These are phyloP conservation scores for Amiota minor DNA, from an alignment of 2,888 invertebrate species.

Conservation along the genomic window DNA sequence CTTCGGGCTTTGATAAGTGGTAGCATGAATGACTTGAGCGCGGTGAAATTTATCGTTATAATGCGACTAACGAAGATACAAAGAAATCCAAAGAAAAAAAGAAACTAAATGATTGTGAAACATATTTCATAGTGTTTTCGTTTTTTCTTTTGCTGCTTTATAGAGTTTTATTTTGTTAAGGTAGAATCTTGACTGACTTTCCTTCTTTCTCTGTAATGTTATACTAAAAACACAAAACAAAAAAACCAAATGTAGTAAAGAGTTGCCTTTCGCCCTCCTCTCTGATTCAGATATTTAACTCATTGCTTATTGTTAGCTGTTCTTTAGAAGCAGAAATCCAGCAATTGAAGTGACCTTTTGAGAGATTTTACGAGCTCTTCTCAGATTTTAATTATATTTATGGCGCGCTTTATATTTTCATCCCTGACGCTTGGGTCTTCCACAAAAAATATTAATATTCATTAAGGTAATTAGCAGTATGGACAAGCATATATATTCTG, in stretches of 20 bases:
- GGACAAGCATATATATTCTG: slow-evolving; percentile 47
- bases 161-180: slow-evolving; percentile 53
- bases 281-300: background rate
- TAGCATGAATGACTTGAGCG: slow-evolving; percentile 42
- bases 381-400: slow-evolving; percentile 8
- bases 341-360: slow-evolving; percentile 1
- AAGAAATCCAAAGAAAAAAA: slow-evolving; percentile 23
- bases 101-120: slow-evolving; percentile 47
- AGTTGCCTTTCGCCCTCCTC: no score
- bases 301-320: background rate
- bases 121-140: slow-evolving; percentile 59
- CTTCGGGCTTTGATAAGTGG: background rate
- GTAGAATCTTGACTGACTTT: slow-evolving; percentile 7
- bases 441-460: slow-evolving; percentile 61
- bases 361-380: background rate
- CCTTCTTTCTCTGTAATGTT: background rate
- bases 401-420: background rate
- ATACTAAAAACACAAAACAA: slow-evolving; percentile 36
- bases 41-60: slow-evolving; percentile 60
- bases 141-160: slow-evolving; percentile 45
- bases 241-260: slow-evolving; percentile 43
- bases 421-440: background rate
- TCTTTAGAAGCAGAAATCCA: background rate
- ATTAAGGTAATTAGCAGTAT: slow-evolving; percentile 65
- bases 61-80: slow-evolving; percentile 46